phyloP scores from a whole-genome alignment of 2,797 vertebrate species.

The Lacerta agilis region DNA sequence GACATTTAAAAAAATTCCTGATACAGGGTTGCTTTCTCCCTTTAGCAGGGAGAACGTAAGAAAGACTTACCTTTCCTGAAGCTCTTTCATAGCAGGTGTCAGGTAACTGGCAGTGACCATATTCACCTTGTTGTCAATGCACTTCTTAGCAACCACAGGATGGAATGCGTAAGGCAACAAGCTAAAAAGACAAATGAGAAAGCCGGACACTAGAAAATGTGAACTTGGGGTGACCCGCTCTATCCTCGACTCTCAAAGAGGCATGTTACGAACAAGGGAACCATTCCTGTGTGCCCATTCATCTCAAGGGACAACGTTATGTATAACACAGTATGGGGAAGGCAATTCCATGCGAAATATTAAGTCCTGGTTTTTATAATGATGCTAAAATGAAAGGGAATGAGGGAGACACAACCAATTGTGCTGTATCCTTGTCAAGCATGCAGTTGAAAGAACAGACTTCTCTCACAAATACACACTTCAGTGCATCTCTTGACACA shows the following conservation, averaged over 20 bases:
- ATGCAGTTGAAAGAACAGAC: neutral
- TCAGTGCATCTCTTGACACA: neutral
- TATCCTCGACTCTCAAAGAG: constrained; percentile 1
- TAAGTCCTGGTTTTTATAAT: neutral
- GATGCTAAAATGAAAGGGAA: neutral
- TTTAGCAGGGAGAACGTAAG: neutral
- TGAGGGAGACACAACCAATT: neutral
- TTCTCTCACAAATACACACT: neutral
- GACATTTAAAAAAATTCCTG: too few species aligned
- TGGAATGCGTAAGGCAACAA: constrained; percentile 90
- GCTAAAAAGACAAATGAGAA: constrained; percentile 68
- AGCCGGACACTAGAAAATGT: constrained; percentile 49
- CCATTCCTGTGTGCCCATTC: neutral
- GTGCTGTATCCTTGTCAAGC: neutral
- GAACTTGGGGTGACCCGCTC: neutral
- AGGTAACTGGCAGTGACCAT: constrained; percentile 95
- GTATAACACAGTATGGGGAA: neutral
- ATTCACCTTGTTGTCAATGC: constrained; percentile 91
- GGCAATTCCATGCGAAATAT: neutral
- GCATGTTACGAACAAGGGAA: neutral
- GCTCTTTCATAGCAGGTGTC: constrained; percentile 89
- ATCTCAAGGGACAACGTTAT: neutral
- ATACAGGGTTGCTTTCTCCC: too few species aligned
- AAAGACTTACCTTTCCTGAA: constrained; percentile 78
- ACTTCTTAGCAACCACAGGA: constrained; percentile 90